Percentiles rank a stretch among this genome's conserved stretches.
Conservation (phyloP, 2,797 vertebrate genomes). For the Falco biarmicus region DNA sequence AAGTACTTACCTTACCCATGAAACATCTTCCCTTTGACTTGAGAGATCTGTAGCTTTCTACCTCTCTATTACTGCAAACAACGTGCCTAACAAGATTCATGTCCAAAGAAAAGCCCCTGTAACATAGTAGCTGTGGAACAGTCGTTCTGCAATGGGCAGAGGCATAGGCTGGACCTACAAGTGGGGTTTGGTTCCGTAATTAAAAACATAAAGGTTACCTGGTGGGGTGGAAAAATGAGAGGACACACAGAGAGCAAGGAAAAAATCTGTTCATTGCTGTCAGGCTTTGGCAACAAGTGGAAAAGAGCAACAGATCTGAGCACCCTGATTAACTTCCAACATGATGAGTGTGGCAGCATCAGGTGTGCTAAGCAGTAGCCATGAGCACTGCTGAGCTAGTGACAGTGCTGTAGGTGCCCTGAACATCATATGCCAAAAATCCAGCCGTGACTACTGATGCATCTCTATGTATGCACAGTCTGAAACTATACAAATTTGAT, state of each 20-base stretch:
- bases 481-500: not conserved
- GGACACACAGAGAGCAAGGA: not conserved
- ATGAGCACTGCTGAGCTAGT: not conserved
- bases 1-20: not conserved
- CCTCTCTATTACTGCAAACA: not conserved
- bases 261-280: not conserved
- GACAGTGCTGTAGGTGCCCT: not conserved
- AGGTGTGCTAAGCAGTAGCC: not conserved
- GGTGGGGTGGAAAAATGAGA: not conserved
- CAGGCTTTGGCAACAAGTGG: not conserved
- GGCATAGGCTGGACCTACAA: not conserved
- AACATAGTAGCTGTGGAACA: not conserved
- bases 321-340: not conserved
- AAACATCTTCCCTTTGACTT: not conserved
- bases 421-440: not conserved
- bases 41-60: not conserved
- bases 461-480: not conserved
- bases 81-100: not conserved
- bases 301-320: not conserved
- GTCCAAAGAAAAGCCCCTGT: not conserved
- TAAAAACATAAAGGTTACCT: not conserved
- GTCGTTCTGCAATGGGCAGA: not conserved
- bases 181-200: not conserved
- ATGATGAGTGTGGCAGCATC: not conserved
- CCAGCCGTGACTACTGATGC: not conserved